Base-by-base conservation (phyloP, 2,113 vertebrate species). In the Talpa occidentalis region DNA sequence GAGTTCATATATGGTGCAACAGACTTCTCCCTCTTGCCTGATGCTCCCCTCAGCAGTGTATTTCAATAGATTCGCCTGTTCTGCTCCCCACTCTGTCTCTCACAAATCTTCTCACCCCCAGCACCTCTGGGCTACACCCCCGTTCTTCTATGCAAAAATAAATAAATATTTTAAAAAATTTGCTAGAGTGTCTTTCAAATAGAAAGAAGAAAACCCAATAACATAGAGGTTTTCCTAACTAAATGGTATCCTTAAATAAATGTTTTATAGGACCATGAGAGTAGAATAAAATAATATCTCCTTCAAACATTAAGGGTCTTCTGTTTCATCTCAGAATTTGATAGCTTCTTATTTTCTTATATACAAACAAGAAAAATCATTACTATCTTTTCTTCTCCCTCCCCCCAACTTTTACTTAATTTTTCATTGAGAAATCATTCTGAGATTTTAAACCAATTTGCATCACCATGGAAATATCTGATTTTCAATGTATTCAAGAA, bases 401-500 rank as follows among this genome's bases (percentile, higher is more conserved):
- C 16, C 14, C 28, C 16, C 11, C 24, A 66, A 22, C 5, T 19
- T 54, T 47, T 66, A 44, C 60, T 76, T 60, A 90, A 59, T 21
- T 90, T 83, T 70, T 85, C 90, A 66, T 15, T 0, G 17, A 40
- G 26, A 94, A 72, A 44, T 47, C 9, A 81, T 15, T 88, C 44
- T 62, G 42, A 77, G 28, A 69, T 30, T 30, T 40, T 92, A 73
- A 19, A 35, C 21, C 49, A 52, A 81, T 7, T 94, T 88, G 19
- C 0, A n/a, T 81, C 47, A 83, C 32, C 66, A 21, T 15, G 10
- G 80, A 74, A 88, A 96, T 92, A 88, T 77, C 88, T 94, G 95
- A 80, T 95, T 59, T 93, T 88, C 95, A 95, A 92, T 93, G 97
- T 96, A 97, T 96, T 98, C 56, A 97, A 97, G 89, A 97, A 97